phyloP scores from a whole-genome alignment of 1,140 invertebrate species.

The Dinothrombium tinctorium region DNA sequence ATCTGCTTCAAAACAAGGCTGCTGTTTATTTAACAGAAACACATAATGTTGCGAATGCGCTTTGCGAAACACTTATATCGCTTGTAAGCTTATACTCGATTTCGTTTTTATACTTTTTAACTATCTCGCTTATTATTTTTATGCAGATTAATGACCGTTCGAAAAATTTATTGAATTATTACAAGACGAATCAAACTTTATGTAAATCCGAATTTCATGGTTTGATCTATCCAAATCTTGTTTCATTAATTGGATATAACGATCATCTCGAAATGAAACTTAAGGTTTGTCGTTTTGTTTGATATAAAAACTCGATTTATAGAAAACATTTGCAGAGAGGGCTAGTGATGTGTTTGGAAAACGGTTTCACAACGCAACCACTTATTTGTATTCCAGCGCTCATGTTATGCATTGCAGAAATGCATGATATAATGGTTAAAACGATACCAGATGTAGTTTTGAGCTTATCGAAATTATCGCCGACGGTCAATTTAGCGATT shows the following conservation, averaged over 20 bases:
- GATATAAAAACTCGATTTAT: too few species aligned
- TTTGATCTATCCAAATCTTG: conserved; percentile 25
- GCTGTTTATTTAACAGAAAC: conserved; percentile 3
- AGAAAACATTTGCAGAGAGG: too few species aligned
- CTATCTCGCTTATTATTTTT: background rate
- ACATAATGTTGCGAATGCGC: conserved; percentile 27
- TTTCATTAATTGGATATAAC: conserved; percentile 14
- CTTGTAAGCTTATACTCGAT: conserved; percentile 35
- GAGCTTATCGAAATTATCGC: conserved; percentile 72
- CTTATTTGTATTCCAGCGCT: conserved; percentile 62
- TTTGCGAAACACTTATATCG: conserved; percentile 27
- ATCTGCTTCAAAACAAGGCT: background rate
- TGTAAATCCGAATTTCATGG: conserved; percentile 19
- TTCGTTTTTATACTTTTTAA: conserved; percentile 26
- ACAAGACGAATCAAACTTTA: conserved; percentile 28
- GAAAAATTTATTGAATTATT: background rate
- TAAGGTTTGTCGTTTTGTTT: too few species aligned
- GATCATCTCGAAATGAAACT: background rate
- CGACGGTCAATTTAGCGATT: conserved; percentile 64
- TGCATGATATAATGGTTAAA: conserved; percentile 75
- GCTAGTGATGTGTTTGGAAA: conserved; percentile 24
- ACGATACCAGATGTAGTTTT: conserved; percentile 63
- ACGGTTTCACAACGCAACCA: conserved; percentile 25
- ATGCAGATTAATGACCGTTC: background rate
- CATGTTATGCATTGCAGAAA: conserved; percentile 72